Percentiles rank a stretch among this genome's conserved stretches.
phyloP scores from a whole-genome alignment of 2,888 invertebrate genomes.

The Crocallis elinguaria region DNA sequence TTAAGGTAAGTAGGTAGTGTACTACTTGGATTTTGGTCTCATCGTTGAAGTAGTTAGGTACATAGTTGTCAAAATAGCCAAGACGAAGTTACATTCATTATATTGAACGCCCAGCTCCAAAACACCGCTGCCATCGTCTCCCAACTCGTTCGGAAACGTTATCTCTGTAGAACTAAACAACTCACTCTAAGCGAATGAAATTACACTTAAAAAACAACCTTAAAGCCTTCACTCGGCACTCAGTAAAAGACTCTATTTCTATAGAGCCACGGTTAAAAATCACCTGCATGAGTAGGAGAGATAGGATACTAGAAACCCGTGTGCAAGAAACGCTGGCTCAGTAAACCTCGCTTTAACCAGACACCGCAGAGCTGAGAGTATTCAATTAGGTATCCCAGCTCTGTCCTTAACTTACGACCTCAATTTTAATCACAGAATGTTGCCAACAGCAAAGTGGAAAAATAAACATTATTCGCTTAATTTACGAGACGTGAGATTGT shows the following conservation, averaged over 20 bases:
- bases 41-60: constrained; percentile 6
- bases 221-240: constrained; percentile 25
- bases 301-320: constrained; percentile 34
- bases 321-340: constrained; percentile 56
- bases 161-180: constrained; percentile 76
- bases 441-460: constrained; percentile 48
- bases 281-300: constrained; percentile 25
- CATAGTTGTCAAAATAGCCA: constrained; percentile 13
- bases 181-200: constrained; percentile 64
- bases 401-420: constrained; percentile 32
- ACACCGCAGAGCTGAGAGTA: constrained; percentile 73
- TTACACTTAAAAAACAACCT: constrained; percentile 37
- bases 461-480: constrained; percentile 68
- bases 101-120: constrained; percentile 53
- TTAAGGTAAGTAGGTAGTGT: too few species aligned
- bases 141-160: constrained; percentile 70
- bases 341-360: constrained; percentile 69
- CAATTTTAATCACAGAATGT: constrained; percentile 36
- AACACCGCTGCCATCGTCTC: constrained; percentile 57
- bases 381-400: constrained; percentile 59
- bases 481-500: constrained; percentile 76
- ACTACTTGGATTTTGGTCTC: too few species aligned
- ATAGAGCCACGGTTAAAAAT: constrained; percentile 39
- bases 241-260: constrained; percentile 40
- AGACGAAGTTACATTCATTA: constrained; percentile 38